Percentiles rank a stretch among this genome's conserved stretches.
Evolutionary conservation across 2,113 vertebrate genomes (phyloP).

Genomic region (Onychorhynchus coronatus): DNA sequence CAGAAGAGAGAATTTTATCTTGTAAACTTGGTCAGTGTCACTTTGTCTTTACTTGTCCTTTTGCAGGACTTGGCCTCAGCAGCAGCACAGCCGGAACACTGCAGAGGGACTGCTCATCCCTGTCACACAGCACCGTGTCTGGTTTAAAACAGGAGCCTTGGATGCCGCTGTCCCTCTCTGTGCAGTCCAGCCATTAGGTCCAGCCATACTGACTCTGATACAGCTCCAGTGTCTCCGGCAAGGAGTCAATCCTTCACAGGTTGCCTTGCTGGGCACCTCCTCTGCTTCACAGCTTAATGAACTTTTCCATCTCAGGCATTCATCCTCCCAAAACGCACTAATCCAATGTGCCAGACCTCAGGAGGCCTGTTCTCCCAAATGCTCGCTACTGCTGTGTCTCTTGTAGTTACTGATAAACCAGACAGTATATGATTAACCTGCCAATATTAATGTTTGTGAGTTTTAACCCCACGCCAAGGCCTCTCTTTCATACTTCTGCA

Average conservation of each 20-base stretch:
- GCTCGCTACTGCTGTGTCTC: not conserved
- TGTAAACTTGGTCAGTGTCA: not conserved
- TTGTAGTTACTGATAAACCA: conserved; percentile 17
- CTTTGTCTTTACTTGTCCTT: not conserved
- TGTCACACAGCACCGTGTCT: not conserved
- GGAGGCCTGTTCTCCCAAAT: not conserved
- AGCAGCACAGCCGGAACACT: not conserved
- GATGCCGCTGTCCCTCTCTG: not conserved
- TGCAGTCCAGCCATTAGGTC: not conserved
- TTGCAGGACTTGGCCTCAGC: not conserved
- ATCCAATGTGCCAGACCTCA: not conserved
- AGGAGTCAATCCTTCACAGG: not conserved
- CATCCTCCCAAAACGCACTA: not conserved
- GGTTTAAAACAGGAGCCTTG: not conserved
- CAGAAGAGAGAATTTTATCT: not conserved
- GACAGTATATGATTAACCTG: not conserved
- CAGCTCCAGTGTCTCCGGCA: not conserved
- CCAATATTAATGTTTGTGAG: not conserved
- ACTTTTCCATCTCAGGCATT: not conserved
- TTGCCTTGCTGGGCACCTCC: not conserved
- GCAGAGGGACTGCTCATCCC: not conserved
- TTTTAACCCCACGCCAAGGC: not conserved
- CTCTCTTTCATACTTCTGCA: not conserved
- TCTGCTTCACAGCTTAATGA: not conserved
- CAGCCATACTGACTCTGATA: not conserved